phyloP scores from a whole-genome alignment of 2,113 vertebrate species.

The Beaufortia kweichowensis region DNA sequence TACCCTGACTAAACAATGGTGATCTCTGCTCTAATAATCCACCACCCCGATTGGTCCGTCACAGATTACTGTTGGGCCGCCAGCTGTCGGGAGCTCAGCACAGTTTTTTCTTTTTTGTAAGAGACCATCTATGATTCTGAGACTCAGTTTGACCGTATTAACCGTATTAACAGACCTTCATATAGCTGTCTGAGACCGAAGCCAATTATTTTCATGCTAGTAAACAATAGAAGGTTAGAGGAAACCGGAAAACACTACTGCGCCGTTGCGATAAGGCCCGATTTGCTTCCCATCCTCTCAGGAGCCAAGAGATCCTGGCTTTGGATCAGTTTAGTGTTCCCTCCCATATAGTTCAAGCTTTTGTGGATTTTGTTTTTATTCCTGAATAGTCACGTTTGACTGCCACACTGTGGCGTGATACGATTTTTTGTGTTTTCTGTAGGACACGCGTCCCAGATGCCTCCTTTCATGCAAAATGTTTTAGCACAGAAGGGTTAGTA shows the following conservation, averaged over 20 bases:
- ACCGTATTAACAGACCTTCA: slow-evolving; percentile 54
- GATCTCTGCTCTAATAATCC: slow-evolving; percentile 62
- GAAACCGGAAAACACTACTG: slow-evolving; percentile 56
- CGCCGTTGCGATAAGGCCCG: slow-evolving; percentile 49
- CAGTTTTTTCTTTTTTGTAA: slow-evolving; percentile 47
- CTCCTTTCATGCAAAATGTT: slow-evolving; percentile 16
- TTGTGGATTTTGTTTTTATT: slow-evolving; percentile 37
- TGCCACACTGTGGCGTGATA: slow-evolving; percentile 6
- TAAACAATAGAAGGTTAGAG: slow-evolving; percentile 57
- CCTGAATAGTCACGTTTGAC: background rate
- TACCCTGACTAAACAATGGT: slow-evolving; percentile 49
- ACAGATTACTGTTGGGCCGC: slow-evolving; percentile 58
- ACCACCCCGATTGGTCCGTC: slow-evolving; percentile 51
- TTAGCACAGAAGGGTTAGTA: slow-evolving; percentile 35
- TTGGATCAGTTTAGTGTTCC: slow-evolving; percentile 27
- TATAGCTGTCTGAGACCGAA: slow-evolving; percentile 39
- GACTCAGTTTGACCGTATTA: slow-evolving; percentile 51
- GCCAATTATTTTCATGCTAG: slow-evolving; percentile 52
- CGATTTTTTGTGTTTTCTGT: slow-evolving; percentile 22
- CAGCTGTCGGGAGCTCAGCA: slow-evolving; percentile 59
- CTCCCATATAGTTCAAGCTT: slow-evolving; percentile 18
- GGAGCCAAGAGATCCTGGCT: slow-evolving; percentile 47
- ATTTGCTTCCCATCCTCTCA: slow-evolving; percentile 49
- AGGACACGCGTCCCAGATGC: slow-evolving; percentile 22
- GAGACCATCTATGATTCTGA: slow-evolving; percentile 43